Conservation (phyloP, 1,140 invertebrate genomes). For the Apis cerana region DNA sequence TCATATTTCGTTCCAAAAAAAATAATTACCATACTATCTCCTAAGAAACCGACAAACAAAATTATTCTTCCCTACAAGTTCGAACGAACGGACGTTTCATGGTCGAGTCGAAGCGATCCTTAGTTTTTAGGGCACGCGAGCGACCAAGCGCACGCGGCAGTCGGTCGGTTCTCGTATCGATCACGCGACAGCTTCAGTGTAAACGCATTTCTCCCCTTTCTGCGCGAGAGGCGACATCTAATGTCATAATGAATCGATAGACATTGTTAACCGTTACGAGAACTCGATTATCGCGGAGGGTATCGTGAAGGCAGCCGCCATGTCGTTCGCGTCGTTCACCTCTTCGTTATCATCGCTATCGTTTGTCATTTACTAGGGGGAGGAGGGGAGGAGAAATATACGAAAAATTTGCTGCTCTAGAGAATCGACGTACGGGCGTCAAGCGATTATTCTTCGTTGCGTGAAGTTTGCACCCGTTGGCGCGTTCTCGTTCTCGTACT, state of each 20-base stretch:
- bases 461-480: constrained; percentile 7
- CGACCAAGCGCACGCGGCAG: not conserved
- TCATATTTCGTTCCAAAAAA: not conserved
- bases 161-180: constrained; percentile 54
- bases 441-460: constrained; percentile 8
- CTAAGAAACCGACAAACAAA: constrained; percentile 29
- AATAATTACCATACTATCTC: constrained; percentile 7
- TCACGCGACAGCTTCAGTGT: constrained; percentile 54
- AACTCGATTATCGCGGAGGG: constrained; percentile 58
- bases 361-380: not conserved
- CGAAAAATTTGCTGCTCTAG: not conserved
- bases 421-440: not conserved
- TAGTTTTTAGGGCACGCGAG: constrained; percentile 42
- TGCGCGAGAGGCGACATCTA: constrained; percentile 55
- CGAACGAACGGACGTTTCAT: not conserved
- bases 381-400: not conserved
- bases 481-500: constrained; percentile 5
- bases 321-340: not conserved
- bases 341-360: not conserved
- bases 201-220: constrained; percentile 54
- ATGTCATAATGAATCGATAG: constrained; percentile 63
- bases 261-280: constrained; percentile 56
- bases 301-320: not conserved
- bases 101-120: not conserved
- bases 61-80: not conserved